Evolutionary conservation across 2,113 vertebrate genomes (phyloP).

Genomic region (Cavia aperea): DNA sequence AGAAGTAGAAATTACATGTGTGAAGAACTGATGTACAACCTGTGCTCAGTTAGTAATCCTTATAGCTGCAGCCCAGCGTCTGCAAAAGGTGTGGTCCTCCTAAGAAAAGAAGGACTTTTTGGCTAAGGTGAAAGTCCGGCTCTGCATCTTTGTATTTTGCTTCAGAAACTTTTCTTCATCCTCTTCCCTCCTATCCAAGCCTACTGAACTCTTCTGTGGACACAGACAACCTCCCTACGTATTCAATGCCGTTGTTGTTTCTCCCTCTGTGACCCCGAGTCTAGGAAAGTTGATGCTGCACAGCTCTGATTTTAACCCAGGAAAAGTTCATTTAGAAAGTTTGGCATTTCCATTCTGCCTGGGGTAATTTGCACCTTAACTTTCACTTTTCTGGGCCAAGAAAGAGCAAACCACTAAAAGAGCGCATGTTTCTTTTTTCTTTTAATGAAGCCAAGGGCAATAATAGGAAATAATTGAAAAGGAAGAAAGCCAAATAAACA

Average conservation of each 20-base stretch:
- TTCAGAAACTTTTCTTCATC: neutral
- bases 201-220: neutral
- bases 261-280: neutral
- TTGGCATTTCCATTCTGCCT: neutral
- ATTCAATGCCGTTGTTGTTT: neutral
- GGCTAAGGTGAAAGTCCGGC: neutral
- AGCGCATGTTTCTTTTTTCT: neutral
- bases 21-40: neutral
- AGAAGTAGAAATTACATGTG: neutral
- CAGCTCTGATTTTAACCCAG: neutral
- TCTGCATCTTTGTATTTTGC: neutral
- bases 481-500: neutral
- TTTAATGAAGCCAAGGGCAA: neutral
- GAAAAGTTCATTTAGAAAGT: conserved; percentile 15
- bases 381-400: neutral
- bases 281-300: neutral
- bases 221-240: neutral
- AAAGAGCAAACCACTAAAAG: neutral
- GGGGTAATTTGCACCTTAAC: neutral
- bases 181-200: neutral
- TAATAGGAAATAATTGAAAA: neutral
- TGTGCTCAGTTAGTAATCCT: neutral
- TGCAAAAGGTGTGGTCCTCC: no score
- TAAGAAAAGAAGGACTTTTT: neutral
- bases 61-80: neutral